Evolutionary conservation across 2,888 invertebrate genomes (phyloP).

Genomic region (Meganola albula): DNA sequence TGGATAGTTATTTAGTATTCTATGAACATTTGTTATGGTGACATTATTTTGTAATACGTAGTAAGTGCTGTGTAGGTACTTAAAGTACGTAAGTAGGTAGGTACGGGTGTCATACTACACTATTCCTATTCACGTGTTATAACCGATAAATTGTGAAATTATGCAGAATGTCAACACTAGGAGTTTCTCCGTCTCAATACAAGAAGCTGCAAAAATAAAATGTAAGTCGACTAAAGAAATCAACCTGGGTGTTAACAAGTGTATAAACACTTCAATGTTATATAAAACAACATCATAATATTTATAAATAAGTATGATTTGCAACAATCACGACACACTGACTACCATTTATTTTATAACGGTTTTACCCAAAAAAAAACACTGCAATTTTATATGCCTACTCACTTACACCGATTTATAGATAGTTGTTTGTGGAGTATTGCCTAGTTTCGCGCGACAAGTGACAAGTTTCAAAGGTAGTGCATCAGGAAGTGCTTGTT

Average conservation of each 20-base stretch:
- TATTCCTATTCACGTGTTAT: constrained; percentile 32
- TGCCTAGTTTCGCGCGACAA: constrained; percentile 23
- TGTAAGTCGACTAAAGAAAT: neutral
- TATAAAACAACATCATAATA: neutral
- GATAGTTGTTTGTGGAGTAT: too few relatives aligned
- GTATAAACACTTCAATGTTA: neutral
- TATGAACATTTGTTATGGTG: too few relatives aligned
- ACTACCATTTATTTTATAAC: neutral
- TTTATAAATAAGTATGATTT: neutral
- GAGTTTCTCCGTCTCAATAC: constrained; percentile 31
- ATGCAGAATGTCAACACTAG: constrained; percentile 35
- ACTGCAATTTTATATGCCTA: neutral
- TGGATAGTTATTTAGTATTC: too few relatives aligned
- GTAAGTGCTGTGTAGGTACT: too few relatives aligned
- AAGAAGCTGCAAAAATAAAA: neutral
- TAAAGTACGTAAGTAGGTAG: too few relatives aligned
- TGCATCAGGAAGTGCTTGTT: constrained; percentile 32
- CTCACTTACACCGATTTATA: too few relatives aligned
- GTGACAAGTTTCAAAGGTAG: constrained; percentile 26
- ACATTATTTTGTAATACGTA: too few relatives aligned
- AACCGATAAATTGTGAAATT: constrained; percentile 40
- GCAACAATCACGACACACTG: neutral
- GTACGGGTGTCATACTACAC: too few relatives aligned
- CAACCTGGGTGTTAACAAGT: neutral
- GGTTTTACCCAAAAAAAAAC: neutral